Evolutionary conservation across 2,797 vertebrate species (phyloP).

Genomic region (Chelon labrosus): DNA sequence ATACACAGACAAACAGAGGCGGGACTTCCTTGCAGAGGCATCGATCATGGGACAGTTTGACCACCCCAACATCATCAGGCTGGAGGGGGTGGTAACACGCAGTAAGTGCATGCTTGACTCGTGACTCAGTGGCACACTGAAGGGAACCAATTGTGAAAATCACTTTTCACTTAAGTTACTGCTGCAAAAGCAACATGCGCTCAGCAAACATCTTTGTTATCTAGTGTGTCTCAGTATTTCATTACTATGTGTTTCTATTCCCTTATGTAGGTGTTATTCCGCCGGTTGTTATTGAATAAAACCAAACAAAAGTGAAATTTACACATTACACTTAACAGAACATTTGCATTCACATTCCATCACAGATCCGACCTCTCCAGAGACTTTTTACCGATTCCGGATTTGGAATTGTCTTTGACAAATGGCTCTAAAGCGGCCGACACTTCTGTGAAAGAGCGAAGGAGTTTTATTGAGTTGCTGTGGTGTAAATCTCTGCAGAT

Average conservation of each 20-base stretch:
- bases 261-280: neutral
- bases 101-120: constrained; percentile 85
- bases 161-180: neutral
- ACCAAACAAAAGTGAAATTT: neutral
- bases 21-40: constrained; percentile 96
- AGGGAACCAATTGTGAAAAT: neutral
- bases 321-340: neutral
- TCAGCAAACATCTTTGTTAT: neutral
- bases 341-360: constrained; percentile 46
- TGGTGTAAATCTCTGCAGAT: constrained; percentile 82
- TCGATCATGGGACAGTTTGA: constrained; percentile 99
- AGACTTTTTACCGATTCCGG: constrained; percentile 53
- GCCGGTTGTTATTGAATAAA: neutral
- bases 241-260: neutral
- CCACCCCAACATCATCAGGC: constrained; percentile 97
- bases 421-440: constrained; percentile 68
- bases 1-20: constrained; percentile 96
- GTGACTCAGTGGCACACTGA: neutral
- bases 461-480: constrained; percentile 72
- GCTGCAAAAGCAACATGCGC: neutral
- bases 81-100: constrained; percentile 96
- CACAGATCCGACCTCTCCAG: constrained; percentile 20
- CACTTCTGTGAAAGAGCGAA: constrained; percentile 60
- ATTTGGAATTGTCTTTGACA: constrained; percentile 72
- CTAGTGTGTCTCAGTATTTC: neutral